Conservation (phyloP, 2,113 vertebrate genomes). For the Perca schrenkii region DNA sequence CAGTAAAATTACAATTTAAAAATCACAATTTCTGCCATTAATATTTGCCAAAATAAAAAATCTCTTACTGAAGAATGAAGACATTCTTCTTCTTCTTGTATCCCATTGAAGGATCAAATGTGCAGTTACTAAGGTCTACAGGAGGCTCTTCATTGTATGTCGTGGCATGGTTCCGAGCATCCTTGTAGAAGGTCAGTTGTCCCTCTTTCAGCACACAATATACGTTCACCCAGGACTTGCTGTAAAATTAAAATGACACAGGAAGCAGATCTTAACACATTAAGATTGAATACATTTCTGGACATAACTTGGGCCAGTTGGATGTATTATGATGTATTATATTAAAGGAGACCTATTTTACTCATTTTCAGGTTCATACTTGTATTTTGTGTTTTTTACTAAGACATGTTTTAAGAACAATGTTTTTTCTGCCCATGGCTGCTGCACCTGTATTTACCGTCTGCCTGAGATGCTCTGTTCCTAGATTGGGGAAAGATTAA, state of each 20-base stretch:
- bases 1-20: neutral
- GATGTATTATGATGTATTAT: neutral
- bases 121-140: slow-evolving; percentile 86
- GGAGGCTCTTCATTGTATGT: slow-evolving; percentile 91
- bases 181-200: slow-evolving; percentile 91
- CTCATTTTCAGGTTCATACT: too few relatives aligned
- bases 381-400: too few relatives aligned
- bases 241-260: slow-evolving; percentile 37
- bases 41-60: neutral
- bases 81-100: slow-evolving; percentile 96
- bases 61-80: slow-evolving; percentile 91
- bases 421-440: too few relatives aligned
- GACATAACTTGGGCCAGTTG: neutral
- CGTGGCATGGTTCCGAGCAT: slow-evolving; percentile 84
- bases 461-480: too few relatives aligned
- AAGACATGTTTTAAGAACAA: too few relatives aligned
- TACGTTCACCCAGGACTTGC: slow-evolving; percentile 92
- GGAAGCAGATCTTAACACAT: neutral
- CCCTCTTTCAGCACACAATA: slow-evolving; percentile 91
- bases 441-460: too few relatives aligned
- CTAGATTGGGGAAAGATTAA: too few relatives aligned
- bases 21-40: neutral
- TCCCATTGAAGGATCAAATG: slow-evolving; percentile 89
- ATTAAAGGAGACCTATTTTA: too few relatives aligned
- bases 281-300: neutral